These are phyloP conservation scores for Sebastes cheni DNA, from an alignment of 2,797 vertebrate species.

Conservation along the genomic window DNA sequence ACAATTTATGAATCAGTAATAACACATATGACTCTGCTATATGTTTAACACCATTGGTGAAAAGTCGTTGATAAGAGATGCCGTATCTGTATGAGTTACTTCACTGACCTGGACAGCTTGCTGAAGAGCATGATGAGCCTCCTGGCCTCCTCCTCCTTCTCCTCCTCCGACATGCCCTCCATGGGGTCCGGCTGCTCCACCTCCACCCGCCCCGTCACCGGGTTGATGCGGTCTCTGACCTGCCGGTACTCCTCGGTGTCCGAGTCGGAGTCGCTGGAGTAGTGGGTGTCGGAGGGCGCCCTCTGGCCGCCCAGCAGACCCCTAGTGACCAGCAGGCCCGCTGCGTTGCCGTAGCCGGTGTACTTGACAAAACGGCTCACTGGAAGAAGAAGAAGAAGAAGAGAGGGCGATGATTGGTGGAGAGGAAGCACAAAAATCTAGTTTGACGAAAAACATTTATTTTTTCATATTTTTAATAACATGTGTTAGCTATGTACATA, in stretches of 20 bases:
- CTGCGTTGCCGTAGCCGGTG: slow-evolving; percentile 87
- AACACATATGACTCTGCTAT: not conserved
- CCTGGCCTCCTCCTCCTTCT: slow-evolving; percentile 92
- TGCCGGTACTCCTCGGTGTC: slow-evolving; percentile 80
- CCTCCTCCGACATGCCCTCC: slow-evolving; percentile 95
- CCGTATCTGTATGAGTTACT: not conserved
- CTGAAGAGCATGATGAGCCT: slow-evolving; percentile 91
- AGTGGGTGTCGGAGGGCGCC: slow-evolving; percentile 43
- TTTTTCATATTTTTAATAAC: not conserved
- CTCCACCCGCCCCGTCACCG: slow-evolving; percentile 91
- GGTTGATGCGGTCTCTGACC: slow-evolving; percentile 86
- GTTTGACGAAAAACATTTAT: not conserved
- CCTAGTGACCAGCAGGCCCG: slow-evolving; percentile 82
- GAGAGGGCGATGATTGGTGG: not conserved
- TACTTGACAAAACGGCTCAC: slow-evolving; percentile 87
- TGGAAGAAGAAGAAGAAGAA: slow-evolving; percentile 43
- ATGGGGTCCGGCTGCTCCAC: slow-evolving; percentile 89
- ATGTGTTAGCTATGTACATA: not conserved
- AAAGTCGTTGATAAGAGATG: not conserved
- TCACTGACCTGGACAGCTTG: slow-evolving; percentile 72
- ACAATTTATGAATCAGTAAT: not conserved
- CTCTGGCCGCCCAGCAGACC: slow-evolving; percentile 65
- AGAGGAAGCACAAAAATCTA: not conserved
- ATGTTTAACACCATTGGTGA: not conserved
- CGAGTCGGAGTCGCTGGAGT: slow-evolving; percentile 83